Conservation (phyloP, 2,797 vertebrate genomes). For the Gambusia yucatana region DNA sequence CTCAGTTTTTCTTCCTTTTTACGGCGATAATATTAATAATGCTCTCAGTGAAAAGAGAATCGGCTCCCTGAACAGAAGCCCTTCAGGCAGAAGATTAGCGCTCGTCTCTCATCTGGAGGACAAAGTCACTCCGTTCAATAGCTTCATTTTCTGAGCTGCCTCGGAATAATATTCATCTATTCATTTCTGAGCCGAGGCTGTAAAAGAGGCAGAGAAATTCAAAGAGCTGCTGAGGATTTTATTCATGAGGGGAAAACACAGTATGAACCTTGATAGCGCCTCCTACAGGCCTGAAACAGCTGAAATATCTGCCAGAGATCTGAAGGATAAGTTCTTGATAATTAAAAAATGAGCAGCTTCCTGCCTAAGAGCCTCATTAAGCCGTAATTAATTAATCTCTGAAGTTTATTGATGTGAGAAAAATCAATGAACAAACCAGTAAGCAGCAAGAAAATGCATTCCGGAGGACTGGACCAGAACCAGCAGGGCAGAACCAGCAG, state of each 20-base stretch:
- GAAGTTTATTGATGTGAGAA: not conserved
- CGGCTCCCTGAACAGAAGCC: slow-evolving; percentile 21
- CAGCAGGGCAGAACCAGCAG: no score
- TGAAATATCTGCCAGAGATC: no score
- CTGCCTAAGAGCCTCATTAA: not conserved
- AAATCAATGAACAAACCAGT: not conserved
- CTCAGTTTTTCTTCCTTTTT: slow-evolving; percentile 22
- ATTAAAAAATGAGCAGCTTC: not conserved
- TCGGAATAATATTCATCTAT: slow-evolving; percentile 20
- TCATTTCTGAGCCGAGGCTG: slow-evolving; percentile 4
- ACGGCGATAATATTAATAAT: slow-evolving; percentile 18
- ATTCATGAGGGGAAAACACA: not conserved
- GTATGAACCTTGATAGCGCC: accelerated
- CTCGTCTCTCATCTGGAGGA: slow-evolving; percentile 18
- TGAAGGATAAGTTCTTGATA: not conserved
- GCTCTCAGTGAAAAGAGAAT: slow-evolving; percentile 31
- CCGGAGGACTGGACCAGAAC: no score
- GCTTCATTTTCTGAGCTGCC: slow-evolving; percentile 23
- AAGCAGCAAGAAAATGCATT: no score
- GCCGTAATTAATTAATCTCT: not conserved
- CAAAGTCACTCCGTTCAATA: slow-evolving; percentile 29
- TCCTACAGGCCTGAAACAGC: not conserved
- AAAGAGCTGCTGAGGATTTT: not conserved
- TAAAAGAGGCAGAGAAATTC: slow-evolving; percentile 14
- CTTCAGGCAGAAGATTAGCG: slow-evolving; percentile 25